Conservation (phyloP, 2,113 vertebrate genomes). For the Onychorhynchus coronatus region DNA sequence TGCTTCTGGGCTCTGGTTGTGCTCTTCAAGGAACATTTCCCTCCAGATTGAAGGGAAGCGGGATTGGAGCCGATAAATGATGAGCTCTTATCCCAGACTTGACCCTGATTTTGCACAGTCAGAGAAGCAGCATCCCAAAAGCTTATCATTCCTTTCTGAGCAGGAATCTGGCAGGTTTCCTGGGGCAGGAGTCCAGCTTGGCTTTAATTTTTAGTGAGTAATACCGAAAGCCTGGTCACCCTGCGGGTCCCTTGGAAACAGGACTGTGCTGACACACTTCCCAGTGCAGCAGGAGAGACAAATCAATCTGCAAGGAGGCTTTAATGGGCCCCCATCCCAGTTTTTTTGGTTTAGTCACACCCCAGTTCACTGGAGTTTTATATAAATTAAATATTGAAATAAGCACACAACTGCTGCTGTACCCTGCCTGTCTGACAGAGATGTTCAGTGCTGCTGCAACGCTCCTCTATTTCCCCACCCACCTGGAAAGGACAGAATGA, state of each 20-base stretch:
- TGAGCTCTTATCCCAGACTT: background rate
- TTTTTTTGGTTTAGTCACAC: background rate
- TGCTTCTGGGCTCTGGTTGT: background rate
- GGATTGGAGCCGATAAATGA: background rate
- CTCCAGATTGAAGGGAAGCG: fast-evolving
- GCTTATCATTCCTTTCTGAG: constrained; percentile 28
- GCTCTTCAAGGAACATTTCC: background rate
- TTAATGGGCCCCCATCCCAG: background rate
- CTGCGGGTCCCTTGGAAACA: background rate
- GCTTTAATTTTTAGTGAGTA: background rate
- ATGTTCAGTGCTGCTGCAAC: background rate
- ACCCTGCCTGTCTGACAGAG: background rate
- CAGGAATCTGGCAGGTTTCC: constrained; percentile 1
- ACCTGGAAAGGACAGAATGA: background rate
- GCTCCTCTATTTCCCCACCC: background rate
- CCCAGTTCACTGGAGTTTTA: background rate
- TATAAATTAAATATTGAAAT: background rate
- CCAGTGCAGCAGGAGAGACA: background rate
- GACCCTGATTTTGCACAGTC: constrained; percentile 6
- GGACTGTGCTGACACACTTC: background rate
- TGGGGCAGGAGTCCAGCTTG: constrained; percentile 20
- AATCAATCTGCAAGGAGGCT: background rate
- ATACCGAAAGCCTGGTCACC: background rate
- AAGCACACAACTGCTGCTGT: background rate
- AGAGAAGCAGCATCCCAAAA: constrained; percentile 40